Base-by-base conservation (phyloP, 2,888 invertebrate species). In the Aphidoletes aphidimyza region DNA sequence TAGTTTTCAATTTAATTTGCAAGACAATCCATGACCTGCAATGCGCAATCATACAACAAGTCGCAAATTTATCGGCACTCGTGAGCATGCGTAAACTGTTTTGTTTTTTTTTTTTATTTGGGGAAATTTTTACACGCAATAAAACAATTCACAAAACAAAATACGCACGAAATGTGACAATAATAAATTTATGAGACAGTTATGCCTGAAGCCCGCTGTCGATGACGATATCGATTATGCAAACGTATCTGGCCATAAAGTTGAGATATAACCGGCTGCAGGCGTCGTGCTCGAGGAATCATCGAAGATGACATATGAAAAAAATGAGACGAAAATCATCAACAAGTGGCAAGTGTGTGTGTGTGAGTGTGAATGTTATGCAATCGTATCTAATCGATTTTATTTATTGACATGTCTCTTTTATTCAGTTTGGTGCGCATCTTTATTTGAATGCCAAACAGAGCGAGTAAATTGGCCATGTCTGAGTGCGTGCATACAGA, bases 321-420 rank as follows among this genome's bases (percentile, higher is more conserved):
- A 22, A 54, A 54, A 54, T 54, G 11, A 39, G 8, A 47, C 17
- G 47, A 47, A 2, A 19, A 17, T 69, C 26, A 69, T 34, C 17
- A 69, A 69, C 6, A 42, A 42, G 14, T 42, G 42, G 42, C 42
- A 42, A n/a, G n/a, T n/a, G n/a, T n/a, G n/a, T n/a, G n/a, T n/a
- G n/a, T n/a, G 42, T 9, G 42, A 42, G 42, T 9, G 14, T 9
- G 14, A 69, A 69, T 69, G n/a, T 69, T 69, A 69, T 34, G 34
- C 17, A 69, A 69, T 69, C n/a, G n/a, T 54, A 17, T n/a, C 30
- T 69, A 69, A 69, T 69, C 69, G 34, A 69, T 69, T 69, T 69
- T 30, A 30, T 69, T 69, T 69, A 69, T 69, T 69, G 69, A 69
- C 69, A 69, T 69, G 30, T 69, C n/a, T 30, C 30, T 69, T 30